phyloP scores from a whole-genome alignment of 2,888 invertebrate genomes.

The Podabrus alpinus region DNA sequence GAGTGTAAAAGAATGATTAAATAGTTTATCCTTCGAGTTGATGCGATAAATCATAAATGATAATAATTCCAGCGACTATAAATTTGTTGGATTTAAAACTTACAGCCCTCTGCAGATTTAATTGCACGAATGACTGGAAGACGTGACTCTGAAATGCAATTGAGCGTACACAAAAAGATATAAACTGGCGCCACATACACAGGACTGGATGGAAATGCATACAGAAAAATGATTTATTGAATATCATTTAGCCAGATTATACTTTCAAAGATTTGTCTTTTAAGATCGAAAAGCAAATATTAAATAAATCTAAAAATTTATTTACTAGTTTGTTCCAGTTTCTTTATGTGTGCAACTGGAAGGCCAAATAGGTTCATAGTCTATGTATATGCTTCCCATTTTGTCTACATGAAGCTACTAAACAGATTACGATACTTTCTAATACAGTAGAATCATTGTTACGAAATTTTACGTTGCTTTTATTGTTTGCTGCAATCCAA shows the following conservation, averaged over 20 bases:
- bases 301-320: conserved; percentile 11
- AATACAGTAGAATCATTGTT: neutral
- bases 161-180: conserved; percentile 21
- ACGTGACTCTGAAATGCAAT: conserved; percentile 19
- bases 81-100: conserved; percentile 5
- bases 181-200: conserved; percentile 26
- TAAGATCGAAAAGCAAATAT: conserved; percentile 11
- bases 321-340: conserved; percentile 10
- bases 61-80: conserved; percentile 15
- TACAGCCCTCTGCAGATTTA: conserved; percentile 10
- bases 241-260: conserved; percentile 14
- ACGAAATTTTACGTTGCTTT: conserved; percentile 10
- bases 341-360: conserved; percentile 7
- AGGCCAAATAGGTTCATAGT: conserved; percentile 16
- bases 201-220: conserved; percentile 13
- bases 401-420: conserved; percentile 3
- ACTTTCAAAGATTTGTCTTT: conserved; percentile 13
- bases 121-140: conserved; percentile 14
- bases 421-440: neutral
- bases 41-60: neutral
- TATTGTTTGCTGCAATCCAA: conserved; percentile 21
- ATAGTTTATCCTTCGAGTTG: neutral
- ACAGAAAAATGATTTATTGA: conserved; percentile 18
- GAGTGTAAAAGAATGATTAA: neutral
- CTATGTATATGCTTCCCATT: neutral